Conservation (phyloP, 2,888 invertebrate species). For the Hydrotaea cyrtoneurina region DNA sequence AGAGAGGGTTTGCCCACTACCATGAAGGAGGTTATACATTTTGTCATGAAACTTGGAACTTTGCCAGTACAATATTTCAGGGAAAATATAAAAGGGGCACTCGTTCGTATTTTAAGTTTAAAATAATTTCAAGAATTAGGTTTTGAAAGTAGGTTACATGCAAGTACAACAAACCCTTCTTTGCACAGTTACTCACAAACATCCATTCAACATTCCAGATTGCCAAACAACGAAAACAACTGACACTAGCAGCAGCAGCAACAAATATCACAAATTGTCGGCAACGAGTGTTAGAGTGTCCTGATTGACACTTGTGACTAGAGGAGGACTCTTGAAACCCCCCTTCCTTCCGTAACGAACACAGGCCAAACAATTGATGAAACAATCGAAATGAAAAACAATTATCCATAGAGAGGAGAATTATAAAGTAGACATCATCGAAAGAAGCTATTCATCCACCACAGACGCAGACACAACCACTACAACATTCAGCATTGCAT, state of each 20-base stretch:
- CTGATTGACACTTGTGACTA: slow-evolving; percentile 26
- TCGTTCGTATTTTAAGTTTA: too few relatives aligned
- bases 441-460: slow-evolving; percentile 3
- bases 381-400: slow-evolving; percentile 24
- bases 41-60: too few relatives aligned
- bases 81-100: too few relatives aligned
- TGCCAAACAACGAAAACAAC: background rate
- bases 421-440: slow-evolving; percentile 29
- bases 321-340: background rate
- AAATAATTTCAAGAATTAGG: too few relatives aligned
- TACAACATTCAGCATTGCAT: slow-evolving; percentile 4
- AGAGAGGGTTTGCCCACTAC: too few relatives aligned
- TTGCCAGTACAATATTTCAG: too few relatives aligned
- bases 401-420: slow-evolving; percentile 17
- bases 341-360: background rate
- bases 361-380: background rate
- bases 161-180: background rate
- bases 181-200: background rate
- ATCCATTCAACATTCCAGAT: background rate
- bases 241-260: background rate
- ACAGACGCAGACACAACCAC: background rate
- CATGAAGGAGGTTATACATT: background rate
- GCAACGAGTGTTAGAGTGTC: background rate
- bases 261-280: slow-evolving; percentile 3
- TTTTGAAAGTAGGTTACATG: background rate